phyloP scores from a whole-genome alignment of 2,797 vertebrate species.

The Balearica regulorum region DNA sequence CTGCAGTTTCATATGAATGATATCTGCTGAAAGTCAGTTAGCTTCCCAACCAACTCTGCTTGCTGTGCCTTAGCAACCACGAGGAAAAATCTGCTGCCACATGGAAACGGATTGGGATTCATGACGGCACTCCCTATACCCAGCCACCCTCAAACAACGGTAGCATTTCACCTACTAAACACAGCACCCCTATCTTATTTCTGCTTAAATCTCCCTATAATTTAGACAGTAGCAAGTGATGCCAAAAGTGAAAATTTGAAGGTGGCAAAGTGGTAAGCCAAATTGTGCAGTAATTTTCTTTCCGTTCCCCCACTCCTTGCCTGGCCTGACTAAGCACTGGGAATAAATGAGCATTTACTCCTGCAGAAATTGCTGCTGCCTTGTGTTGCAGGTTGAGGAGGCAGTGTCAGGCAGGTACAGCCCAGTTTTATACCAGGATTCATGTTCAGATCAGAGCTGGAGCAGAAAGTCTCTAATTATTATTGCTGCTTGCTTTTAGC shows the following conservation, averaged over 20 bases:
- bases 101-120: constrained; percentile 57
- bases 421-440: background rate
- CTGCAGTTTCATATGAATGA: background rate
- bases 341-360: background rate
- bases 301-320: background rate
- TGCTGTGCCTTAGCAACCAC: constrained; percentile 55
- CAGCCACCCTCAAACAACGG: background rate
- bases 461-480: background rate
- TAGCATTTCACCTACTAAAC: background rate
- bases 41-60: constrained; percentile 45
- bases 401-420: background rate
- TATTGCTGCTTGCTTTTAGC: background rate
- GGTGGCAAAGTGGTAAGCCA: background rate
- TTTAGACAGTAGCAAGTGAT: background rate
- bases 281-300: background rate
- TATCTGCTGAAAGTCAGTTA: constrained; percentile 39
- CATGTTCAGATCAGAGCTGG: background rate
- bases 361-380: background rate
- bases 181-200: background rate
- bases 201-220: background rate
- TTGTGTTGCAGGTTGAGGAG: background rate
- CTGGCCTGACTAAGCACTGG: background rate
- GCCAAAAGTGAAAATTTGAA: background rate
- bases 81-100: constrained; percentile 56
- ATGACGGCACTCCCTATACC: background rate